These are phyloP conservation scores for Harlomillsia oculata DNA, from an alignment of 1,140 invertebrate genomes.

Conservation along the genomic window DNA sequence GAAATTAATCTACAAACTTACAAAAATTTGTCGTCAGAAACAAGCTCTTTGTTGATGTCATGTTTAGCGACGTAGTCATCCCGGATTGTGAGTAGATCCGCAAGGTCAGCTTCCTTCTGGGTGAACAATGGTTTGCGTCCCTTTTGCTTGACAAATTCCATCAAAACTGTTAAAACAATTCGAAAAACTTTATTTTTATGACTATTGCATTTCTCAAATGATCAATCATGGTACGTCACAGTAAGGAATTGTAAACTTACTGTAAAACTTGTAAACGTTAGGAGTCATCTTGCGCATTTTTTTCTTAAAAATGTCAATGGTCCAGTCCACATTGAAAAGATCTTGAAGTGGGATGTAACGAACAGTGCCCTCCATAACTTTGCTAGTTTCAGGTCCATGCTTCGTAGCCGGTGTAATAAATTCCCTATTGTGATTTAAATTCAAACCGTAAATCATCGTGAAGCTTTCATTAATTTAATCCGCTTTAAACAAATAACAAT, in stretches of 20 bases:
- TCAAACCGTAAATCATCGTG: no score
- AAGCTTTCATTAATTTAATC: no score
- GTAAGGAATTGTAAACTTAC: not conserved
- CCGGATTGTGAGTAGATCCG: constrained; percentile 51
- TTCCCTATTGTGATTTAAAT: constrained; percentile 36
- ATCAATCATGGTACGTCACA: no score
- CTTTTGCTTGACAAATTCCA: constrained; percentile 62
- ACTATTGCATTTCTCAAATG: no score
- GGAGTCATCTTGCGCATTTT: constrained; percentile 43
- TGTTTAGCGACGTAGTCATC: constrained; percentile 51
- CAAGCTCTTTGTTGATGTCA: constrained; percentile 42
- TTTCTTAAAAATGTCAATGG: constrained; percentile 39
- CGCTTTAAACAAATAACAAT: no score
- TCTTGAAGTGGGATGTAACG: constrained; percentile 59
- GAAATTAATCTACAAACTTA: constrained; percentile 44
- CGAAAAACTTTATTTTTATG: no score
- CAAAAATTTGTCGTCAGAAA: constrained; percentile 46
- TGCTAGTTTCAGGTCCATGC: constrained; percentile 20
- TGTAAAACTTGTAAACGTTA: constrained; percentile 38
- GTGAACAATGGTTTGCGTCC: constrained; percentile 54
- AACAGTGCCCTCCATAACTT: constrained; percentile 29
- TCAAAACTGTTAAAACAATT: constrained; percentile 49
- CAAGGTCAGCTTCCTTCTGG: constrained; percentile 52
- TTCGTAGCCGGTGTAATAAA: constrained; percentile 45
- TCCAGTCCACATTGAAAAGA: constrained; percentile 57